Base-by-base conservation (phyloP, 2,888 invertebrate species). In the Heteromyza rotundicornis region DNA sequence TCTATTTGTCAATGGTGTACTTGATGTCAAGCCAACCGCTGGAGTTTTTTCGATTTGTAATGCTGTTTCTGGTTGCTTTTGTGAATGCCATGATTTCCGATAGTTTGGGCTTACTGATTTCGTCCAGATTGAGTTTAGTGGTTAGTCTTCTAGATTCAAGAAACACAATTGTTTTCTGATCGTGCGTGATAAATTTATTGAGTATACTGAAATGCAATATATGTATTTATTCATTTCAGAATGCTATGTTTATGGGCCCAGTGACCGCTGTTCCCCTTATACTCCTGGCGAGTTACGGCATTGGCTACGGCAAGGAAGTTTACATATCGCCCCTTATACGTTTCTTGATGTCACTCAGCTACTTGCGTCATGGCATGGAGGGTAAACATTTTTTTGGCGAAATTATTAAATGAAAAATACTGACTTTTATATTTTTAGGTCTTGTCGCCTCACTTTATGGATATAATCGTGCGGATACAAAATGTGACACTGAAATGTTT, bases 211-310 rank as follows among this genome's bases (percentile, higher is more conserved):
- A n/a, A n/a, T n/a, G n/a, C n/a, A n/a, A n/a, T n/a, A n/a, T n/a
- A n/a, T n/a, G n/a, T n/a, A n/a, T n/a, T n/a, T 12, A 10, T 1
- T 52, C 16, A 55, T 17, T 27, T 5, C 83, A 94, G 94, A 94
- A 94, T 76, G 89, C 91, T 24, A 92, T 95, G 82, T 97, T 96
- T 81, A 85, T 95, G 71, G 97, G 96, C 0, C 96, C 97, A 16
- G 92, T 93, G 0, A 78, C 92, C 62, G 87, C 91, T 57, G 96
- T 96, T 3, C 96, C 96, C 0, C 84, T 97, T 12, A 92, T 97
- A 87, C 82, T 97, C 60, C 86, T 96, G 54, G 92, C 96, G 3
- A 92, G 91, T 0, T 92, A 92, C 76, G 93, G 96, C 27, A 90
- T 96, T 74, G 96, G 96, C 3, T 89, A 89, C 63, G 92, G 92